Percentiles rank a stretch among this genome's conserved stretches.
Evolutionary conservation across 1,140 invertebrate genomes (phyloP).

Genomic region (Drosophila sulfurigaster): DNA sequence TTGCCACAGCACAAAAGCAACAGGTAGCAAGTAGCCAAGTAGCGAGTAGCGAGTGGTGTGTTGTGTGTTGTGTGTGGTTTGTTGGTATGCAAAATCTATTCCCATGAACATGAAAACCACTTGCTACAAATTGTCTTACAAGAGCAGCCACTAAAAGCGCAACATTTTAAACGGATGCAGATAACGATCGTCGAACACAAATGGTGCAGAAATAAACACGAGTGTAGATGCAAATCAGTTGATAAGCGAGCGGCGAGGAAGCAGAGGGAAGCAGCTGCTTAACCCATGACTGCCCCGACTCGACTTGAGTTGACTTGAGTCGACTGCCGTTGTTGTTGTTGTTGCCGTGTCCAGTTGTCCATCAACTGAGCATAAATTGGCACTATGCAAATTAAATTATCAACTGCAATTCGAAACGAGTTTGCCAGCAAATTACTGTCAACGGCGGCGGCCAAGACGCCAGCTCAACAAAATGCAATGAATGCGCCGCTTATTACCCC

Average conservation of each 20-base stretch:
- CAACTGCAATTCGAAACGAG: slow-evolving; percentile 71
- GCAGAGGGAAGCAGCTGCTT: slow-evolving; percentile 2
- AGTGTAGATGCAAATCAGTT: slow-evolving; percentile 82
- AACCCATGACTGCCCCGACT: slow-evolving; percentile 36
- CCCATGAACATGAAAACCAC: slow-evolving; percentile 82
- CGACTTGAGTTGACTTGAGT: background rate
- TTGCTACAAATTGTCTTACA: slow-evolving; percentile 83
- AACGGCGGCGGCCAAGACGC: slow-evolving; percentile 54
- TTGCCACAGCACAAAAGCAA: slow-evolving; percentile 31
- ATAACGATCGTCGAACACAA: slow-evolving; percentile 84
- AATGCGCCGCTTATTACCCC: slow-evolving; percentile 69
- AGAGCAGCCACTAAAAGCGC: slow-evolving; percentile 65
- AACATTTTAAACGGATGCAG: slow-evolving; percentile 80
- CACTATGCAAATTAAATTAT: slow-evolving; percentile 84
- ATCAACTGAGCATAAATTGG: slow-evolving; percentile 80
- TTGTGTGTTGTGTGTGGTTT: background rate
- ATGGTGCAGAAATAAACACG: slow-evolving; percentile 84
- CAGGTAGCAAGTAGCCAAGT: slow-evolving; percentile 37
- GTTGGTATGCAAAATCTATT: slow-evolving; percentile 77
- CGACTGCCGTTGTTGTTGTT: background rate
- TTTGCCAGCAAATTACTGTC: slow-evolving; percentile 81
- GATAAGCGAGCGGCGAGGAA: slow-evolving; percentile 55
- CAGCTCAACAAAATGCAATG: slow-evolving; percentile 72
- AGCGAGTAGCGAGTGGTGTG: slow-evolving; percentile 18
- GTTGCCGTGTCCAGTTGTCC: slow-evolving; percentile 52